Conservation (phyloP, 2,888 invertebrate genomes). For the Trissolcus japonicus region DNA sequence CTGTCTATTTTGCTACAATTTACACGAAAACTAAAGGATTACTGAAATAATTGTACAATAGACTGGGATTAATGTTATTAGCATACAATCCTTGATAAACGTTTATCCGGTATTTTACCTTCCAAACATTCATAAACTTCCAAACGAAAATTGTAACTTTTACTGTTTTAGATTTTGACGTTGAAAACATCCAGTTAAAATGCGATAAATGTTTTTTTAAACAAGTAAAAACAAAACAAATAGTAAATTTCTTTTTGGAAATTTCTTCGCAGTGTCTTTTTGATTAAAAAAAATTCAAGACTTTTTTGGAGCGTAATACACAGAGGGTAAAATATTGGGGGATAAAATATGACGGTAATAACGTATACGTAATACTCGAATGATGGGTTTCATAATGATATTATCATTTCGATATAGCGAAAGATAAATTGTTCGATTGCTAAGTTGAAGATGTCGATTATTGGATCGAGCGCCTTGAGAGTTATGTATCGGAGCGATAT, state of each 20-base stretch:
- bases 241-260: neutral
- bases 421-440: constrained; percentile 52
- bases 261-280: neutral
- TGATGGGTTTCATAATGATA: constrained; percentile 54
- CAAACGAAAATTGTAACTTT: too few species aligned
- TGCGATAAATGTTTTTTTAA: too few species aligned
- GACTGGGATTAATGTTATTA: constrained; percentile 7
- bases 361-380: constrained; percentile 47
- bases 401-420: constrained; percentile 51
- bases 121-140: too few species aligned
- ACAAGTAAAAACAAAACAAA: too few species aligned
- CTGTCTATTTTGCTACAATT: constrained; percentile 1
- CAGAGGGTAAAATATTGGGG: constrained; percentile 1
- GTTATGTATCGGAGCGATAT: constrained; percentile 47
- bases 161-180: too few species aligned
- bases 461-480: constrained; percentile 35
- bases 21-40: neutral
- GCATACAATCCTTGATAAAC: constrained; percentile 6
- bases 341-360: constrained; percentile 48
- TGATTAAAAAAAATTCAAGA: too few species aligned
- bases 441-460: constrained; percentile 56
- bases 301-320: neutral
- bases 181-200: too few species aligned
- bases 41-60: neutral
- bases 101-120: constrained; percentile 3